These are phyloP conservation scores for Trichopria drosophilae DNA, from an alignment of 2,888 invertebrate genomes.

Conservation along the genomic window DNA sequence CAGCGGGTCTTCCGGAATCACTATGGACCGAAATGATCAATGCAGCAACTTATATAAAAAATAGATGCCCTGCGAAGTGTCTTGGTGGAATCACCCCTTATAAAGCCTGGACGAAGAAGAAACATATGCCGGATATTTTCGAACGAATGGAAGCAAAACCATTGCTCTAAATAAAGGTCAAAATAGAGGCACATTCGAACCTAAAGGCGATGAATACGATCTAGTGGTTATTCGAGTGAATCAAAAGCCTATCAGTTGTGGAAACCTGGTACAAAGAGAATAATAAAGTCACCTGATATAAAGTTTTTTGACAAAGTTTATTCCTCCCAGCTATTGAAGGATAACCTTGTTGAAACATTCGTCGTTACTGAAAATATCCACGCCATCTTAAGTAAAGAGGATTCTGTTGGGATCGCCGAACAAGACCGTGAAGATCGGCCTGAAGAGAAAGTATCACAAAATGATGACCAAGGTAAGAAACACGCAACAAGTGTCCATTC, in stretches of 20 bases:
- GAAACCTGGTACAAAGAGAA: conserved; percentile 29
- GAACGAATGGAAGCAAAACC: conserved; percentile 21
- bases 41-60: conserved; percentile 18
- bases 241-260: conserved; percentile 40
- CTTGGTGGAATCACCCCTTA: conserved; percentile 8
- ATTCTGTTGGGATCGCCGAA: too few relatives aligned
- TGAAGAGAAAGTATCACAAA: too few relatives aligned
- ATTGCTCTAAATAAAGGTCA: conserved; percentile 27
- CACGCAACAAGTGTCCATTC: too few relatives aligned
- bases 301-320: conserved; percentile 25
- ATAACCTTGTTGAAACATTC: too few relatives aligned
- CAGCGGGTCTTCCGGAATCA: conserved; percentile 31
- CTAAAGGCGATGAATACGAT: conserved; percentile 22
- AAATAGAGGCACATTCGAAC: conserved; percentile 25
- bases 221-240: too few relatives aligned
- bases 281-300: conserved; percentile 34
- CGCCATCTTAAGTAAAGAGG: too few relatives aligned
- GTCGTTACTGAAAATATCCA: too few relatives aligned
- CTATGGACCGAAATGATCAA: conserved; percentile 43
- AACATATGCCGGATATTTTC: too few relatives aligned
- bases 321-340: too few relatives aligned
- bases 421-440: too few relatives aligned
- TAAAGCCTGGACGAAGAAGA: neutral
- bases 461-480: too few relatives aligned
- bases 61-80: conserved; percentile 19